These are phyloP conservation scores for Achlya flavicornis DNA, from an alignment of 2,888 invertebrate genomes.

Conservation along the genomic window DNA sequence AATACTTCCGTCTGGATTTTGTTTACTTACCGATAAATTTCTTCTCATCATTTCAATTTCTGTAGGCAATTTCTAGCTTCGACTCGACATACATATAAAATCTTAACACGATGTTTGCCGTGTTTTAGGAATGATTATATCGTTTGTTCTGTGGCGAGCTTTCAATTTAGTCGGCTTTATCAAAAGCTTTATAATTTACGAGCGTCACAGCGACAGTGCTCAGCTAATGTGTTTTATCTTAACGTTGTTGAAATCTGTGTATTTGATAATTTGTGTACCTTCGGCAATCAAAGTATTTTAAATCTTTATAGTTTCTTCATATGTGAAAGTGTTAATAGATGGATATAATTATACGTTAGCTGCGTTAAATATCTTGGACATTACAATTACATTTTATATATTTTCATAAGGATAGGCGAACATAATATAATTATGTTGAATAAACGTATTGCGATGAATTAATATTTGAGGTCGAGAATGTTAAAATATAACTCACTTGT, in stretches of 20 bases:
- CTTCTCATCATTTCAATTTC: not conserved
- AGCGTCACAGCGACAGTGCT: constrained; percentile 49
- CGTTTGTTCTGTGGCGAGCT: constrained; percentile 50
- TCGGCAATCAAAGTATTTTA: constrained; percentile 16
- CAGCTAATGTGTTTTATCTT: constrained; percentile 60
- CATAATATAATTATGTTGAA: too few species aligned
- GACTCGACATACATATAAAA: constrained; percentile 10
- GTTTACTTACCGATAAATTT: constrained; percentile 16
- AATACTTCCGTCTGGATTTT: constrained; percentile 18
- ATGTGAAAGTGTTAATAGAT: not conserved
- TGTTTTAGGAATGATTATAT: constrained; percentile 58
- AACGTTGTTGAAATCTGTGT: constrained; percentile 41
- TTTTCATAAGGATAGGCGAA: too few species aligned
- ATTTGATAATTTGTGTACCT: constrained; percentile 28
- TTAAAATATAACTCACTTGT: too few species aligned
- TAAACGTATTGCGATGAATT: too few species aligned
- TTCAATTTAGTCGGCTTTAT: constrained; percentile 63
- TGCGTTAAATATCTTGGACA: not conserved
- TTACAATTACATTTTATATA: not conserved
- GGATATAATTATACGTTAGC: not conserved
- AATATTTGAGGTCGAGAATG: too few species aligned
- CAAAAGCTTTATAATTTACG: constrained; percentile 69
- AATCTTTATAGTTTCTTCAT: constrained; percentile 16
- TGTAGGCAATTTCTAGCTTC: not conserved
- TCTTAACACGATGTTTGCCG: constrained; percentile 42